Conservation (phyloP, 2,113 vertebrate genomes). For the Isurus oxyrinchus region DNA sequence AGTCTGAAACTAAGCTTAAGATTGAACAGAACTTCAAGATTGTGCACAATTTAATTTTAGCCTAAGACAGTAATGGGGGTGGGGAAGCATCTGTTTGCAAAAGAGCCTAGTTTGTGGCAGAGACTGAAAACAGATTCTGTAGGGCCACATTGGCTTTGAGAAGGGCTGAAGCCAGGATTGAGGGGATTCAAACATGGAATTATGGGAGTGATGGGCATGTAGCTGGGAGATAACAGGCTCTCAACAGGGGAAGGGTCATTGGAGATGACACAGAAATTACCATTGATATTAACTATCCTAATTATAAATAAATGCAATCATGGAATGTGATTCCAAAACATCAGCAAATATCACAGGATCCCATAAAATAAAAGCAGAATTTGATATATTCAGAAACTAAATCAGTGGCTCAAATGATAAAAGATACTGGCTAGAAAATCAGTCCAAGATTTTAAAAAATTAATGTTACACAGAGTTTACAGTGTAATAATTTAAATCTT, state of each 20-base stretch:
- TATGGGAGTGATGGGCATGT: not conserved
- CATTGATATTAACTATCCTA: not conserved
- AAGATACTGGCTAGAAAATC: not conserved
- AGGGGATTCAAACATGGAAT: not conserved
- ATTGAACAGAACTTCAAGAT: not conserved
- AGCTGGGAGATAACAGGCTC: not conserved
- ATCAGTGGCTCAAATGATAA: not conserved
- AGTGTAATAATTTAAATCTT: not conserved
- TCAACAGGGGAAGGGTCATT: not conserved
- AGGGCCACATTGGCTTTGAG: not conserved
- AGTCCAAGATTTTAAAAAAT: not conserved
- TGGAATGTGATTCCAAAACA: not conserved
- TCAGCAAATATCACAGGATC: not conserved
- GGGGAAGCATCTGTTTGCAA: not conserved
- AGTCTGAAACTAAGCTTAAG: not conserved
- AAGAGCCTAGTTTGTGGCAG: not conserved
- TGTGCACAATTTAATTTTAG: not conserved
- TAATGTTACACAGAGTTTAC: not conserved
- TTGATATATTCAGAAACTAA: not conserved
- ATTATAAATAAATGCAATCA: not conserved
- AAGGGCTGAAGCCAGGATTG: not conserved
- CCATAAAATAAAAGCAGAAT: not conserved
- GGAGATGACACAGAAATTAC: not conserved
- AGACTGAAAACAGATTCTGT: not conserved
- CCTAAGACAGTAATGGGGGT: not conserved